A percentile compares a stretch with the other conserved stretches of the same genome.
These are phyloP conservation scores for Ichneumoninae sp. DNA, from an alignment of 2,888 invertebrate species.

Conservation along the genomic window DNA sequence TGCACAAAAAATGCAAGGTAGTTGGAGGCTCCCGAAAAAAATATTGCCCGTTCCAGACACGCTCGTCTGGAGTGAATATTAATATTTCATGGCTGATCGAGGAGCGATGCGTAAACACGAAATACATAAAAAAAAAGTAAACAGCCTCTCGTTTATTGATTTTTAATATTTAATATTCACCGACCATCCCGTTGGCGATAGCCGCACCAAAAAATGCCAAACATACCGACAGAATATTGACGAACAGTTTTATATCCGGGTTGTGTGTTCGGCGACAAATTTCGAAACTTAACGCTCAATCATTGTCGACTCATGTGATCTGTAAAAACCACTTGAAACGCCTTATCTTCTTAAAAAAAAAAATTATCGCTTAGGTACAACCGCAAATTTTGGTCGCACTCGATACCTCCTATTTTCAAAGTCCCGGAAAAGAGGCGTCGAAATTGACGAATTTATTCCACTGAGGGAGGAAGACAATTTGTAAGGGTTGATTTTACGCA, in stretches of 20 bases:
- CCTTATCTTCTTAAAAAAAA: not conserved
- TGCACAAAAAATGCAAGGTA: not conserved
- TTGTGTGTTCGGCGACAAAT: not conserved
- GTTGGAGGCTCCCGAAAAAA: not conserved
- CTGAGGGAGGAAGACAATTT: not conserved
- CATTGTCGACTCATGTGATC: not conserved
- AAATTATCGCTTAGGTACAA: not conserved
- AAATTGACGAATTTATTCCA: not conserved
- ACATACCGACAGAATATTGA: not conserved
- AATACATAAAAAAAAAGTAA: not conserved
- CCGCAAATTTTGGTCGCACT: not conserved
- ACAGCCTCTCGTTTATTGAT: slow-evolving; percentile 5
- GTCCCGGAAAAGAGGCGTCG: too few relatives aligned
- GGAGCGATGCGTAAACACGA: not conserved
- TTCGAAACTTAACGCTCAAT: not conserved
- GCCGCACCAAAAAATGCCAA: not conserved
- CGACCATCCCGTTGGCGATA: not conserved
- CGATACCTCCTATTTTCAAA: not conserved
- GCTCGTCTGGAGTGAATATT: slow-evolving; percentile 8
- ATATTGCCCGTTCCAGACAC: not conserved
- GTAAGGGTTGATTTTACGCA: not conserved
- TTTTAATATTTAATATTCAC: slow-evolving; percentile 15
- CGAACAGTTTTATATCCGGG: not conserved
- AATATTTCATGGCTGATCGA: slow-evolving; percentile 18
- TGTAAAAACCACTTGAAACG: not conserved